Evolutionary conservation across 1,140 invertebrate species (phyloP), one percentile per base, ranked within the genome.

Genomic region (Hyposmocoma kahamanoa): DNA sequence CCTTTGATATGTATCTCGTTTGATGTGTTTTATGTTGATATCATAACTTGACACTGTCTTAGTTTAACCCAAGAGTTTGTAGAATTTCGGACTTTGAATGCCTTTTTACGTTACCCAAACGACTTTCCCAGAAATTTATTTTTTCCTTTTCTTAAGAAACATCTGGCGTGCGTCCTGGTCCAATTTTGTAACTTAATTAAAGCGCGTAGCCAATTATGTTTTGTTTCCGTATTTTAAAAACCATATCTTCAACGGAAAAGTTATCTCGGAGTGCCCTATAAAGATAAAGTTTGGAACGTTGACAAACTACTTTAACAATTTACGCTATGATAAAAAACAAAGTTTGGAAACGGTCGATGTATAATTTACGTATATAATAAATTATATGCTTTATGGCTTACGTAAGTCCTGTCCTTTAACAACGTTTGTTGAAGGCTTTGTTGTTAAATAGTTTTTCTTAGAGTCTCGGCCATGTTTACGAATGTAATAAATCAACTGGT

Each of bases 21-120:
- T 83, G 74, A 80, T 80, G 70, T 78, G 61, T 72, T 74, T 70
- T 67, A 80, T 67, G 44, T 22, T 39, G 32, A 47, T 54, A 62
- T 17, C 32, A 36, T 8, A 36, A 36, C 13, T n/a, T 36, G 32
- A 36, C 18, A 17, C 32, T 15, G 15, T 36, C 18, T 36, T 17
- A 17, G 13, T 36, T 36, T 36, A 36, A 17, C 32, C 32, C 10
- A 17, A 36, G 13, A 17, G 11, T 36, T 36, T 10, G 32, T 15
- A 36, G 10, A 36, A 15, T 36, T 36, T 36, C 8, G 18, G 32
- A 10, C 15, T 36, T 15, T 1, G 18, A 17, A 1, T 2, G 15
- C 13, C 13, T 17, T 6, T 8, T 17, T 17, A 36, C 10, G 6
- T 17, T 2, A 15, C 10, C 15, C 15, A n/a, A n/a, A 11, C 11